These are phyloP conservation scores for Tinea trinotella DNA, from an alignment of 2,888 invertebrate genomes.

Conservation along the genomic window DNA sequence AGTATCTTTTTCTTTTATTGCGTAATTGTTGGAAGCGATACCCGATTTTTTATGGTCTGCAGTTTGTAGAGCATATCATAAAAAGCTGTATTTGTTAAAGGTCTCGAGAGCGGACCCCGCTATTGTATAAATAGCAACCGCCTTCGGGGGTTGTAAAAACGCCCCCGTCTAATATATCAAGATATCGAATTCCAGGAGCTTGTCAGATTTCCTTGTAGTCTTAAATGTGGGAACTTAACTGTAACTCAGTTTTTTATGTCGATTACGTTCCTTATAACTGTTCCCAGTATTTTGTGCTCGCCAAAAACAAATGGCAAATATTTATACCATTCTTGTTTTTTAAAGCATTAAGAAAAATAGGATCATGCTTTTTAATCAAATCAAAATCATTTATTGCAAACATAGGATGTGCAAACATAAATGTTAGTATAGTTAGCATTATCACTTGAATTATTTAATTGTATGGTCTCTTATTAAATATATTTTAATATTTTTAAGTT, in stretches of 20 bases:
- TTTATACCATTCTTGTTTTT: no score
- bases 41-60: constrained; percentile 23
- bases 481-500: no score
- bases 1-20: neutral
- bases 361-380: no score
- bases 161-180: constrained; percentile 53
- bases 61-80: constrained; percentile 54
- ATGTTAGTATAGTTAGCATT: no score
- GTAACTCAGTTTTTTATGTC: neutral
- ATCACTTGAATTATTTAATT: no score
- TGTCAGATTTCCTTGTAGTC: neutral
- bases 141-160: constrained; percentile 52
- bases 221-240: neutral
- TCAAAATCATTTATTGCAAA: no score
- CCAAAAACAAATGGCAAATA: neutral
- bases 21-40: neutral
- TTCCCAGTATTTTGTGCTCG: neutral
- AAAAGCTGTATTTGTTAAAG: constrained; percentile 29
- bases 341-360: no score
- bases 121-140: constrained; percentile 35
- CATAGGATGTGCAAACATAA: no score
- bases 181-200: constrained; percentile 47
- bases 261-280: neutral
- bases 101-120: constrained; percentile 29
- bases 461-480: no score